These are phyloP conservation scores for Coenonympha arcania DNA, from an alignment of 2,888 invertebrate genomes.

Conservation along the genomic window DNA sequence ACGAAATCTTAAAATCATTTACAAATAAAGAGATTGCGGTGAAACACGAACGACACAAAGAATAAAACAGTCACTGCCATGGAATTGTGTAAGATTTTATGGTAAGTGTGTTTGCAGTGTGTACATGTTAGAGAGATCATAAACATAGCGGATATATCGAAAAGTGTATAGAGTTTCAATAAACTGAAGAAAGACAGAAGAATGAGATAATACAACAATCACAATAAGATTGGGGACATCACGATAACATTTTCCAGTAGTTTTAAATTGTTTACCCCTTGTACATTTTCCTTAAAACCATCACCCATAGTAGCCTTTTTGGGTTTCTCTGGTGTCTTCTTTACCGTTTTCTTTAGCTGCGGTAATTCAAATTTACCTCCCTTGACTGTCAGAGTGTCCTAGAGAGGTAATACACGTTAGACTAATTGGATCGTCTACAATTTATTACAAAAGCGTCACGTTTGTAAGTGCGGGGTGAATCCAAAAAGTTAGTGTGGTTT, in stretches of 20 bases:
- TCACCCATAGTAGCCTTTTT: constrained; percentile 44
- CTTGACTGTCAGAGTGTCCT: constrained; percentile 64
- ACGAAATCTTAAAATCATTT: no score
- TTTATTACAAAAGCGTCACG: constrained; percentile 41
- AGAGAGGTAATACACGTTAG: constrained; percentile 55
- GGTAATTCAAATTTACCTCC: constrained; percentile 69
- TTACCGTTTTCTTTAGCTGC: constrained; percentile 65
- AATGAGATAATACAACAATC: constrained; percentile 19
- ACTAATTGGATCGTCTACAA: constrained; percentile 39
- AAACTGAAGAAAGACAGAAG: constrained; percentile 13
- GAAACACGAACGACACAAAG: neutral
- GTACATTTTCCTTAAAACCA: constrained; percentile 38
- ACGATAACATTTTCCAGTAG: constrained; percentile 23
- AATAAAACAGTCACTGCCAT: neutral
- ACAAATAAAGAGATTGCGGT: neutral
- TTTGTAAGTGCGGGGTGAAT: constrained; percentile 39
- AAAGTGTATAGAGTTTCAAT: constrained; percentile 4
- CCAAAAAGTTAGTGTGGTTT: constrained; percentile 43
- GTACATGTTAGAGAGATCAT: constrained; percentile 1
- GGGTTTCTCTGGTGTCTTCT: constrained; percentile 55
- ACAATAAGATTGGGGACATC: constrained; percentile 26
- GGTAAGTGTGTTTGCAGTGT: neutral
- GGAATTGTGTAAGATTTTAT: no score
- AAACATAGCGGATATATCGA: constrained; percentile 1
- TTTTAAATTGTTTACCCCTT: constrained; percentile 53